Conservation (phyloP, 2,888 invertebrate species). For the Clistopyga incitator region DNA sequence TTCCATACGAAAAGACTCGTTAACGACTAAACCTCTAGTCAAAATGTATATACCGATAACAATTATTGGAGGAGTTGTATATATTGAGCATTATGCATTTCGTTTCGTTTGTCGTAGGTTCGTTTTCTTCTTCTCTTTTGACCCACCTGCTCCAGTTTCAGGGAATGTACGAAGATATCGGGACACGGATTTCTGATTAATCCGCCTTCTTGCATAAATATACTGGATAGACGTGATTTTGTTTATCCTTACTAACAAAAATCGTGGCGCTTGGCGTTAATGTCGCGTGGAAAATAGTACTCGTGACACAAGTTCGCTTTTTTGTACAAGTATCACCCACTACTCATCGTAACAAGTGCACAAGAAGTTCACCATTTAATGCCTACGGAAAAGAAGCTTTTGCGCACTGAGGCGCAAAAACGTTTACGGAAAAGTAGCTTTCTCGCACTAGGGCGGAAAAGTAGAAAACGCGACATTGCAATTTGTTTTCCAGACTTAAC, state of each 20-base stretch:
- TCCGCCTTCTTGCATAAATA: constrained; percentile 37
- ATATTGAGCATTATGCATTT: constrained; percentile 65
- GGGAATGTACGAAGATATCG: constrained; percentile 38
- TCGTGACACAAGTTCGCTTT: too few species aligned
- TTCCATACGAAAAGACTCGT: constrained; percentile 51
- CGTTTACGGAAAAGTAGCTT: too few species aligned
- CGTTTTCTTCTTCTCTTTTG: constrained; percentile 6
- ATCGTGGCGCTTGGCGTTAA: background rate
- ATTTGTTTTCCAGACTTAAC: too few species aligned
- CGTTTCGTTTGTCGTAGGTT: constrained; percentile 36
- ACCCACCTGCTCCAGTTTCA: constrained; percentile 16
- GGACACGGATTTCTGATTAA: background rate
- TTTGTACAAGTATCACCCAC: too few species aligned
- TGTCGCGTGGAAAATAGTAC: constrained; percentile 3
- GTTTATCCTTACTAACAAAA: background rate
- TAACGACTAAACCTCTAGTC: constrained; percentile 22
- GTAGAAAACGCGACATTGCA: too few species aligned
- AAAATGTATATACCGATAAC: constrained; percentile 37
- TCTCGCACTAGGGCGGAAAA: too few species aligned
- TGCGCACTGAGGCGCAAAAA: too few species aligned
- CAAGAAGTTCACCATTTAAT: too few species aligned
- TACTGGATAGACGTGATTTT: constrained; percentile 35
- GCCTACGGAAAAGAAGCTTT: too few species aligned
- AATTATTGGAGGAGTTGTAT: constrained; percentile 52
- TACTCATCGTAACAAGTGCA: too few species aligned